A percentile compares a stretch with the other conserved stretches of the same genome.
Conservation (phyloP, 2,888 invertebrate species). For the Charanyca ferruginea region DNA sequence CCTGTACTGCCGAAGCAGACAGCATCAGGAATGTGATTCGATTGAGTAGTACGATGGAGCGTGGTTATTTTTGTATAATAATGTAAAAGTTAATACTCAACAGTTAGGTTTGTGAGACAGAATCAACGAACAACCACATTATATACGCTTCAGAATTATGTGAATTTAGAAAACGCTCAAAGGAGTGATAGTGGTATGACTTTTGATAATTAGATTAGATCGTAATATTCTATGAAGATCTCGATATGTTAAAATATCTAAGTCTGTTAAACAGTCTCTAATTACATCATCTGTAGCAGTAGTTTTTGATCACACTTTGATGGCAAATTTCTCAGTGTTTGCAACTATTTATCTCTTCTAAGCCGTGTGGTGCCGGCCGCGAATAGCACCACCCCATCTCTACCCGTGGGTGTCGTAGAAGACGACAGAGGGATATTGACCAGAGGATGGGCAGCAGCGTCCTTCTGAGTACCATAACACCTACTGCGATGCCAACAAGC, state of each 20-base stretch:
- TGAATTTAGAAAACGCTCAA: conserved; percentile 31
- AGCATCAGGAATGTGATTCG: conserved; percentile 1
- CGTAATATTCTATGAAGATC: conserved; percentile 25
- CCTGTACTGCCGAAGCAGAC: neutral
- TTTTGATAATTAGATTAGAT: conserved; percentile 31
- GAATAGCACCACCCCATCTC: too few relatives aligned
- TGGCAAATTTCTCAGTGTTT: conserved; percentile 7
- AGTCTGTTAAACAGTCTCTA: conserved; percentile 8
- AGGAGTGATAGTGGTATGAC: conserved; percentile 18
- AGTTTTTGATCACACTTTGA: conserved; percentile 33
- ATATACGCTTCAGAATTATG: neutral
- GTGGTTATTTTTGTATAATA: conserved; percentile 51
- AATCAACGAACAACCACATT: conserved; percentile 1
- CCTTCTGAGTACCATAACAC: too few relatives aligned
- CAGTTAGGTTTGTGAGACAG: conserved; percentile 13
- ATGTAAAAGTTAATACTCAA: conserved; percentile 35
- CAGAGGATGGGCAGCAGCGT: too few relatives aligned
- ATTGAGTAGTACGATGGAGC: conserved; percentile 17
- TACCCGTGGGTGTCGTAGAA: too few relatives aligned
- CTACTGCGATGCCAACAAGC: too few relatives aligned
- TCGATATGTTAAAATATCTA: conserved; percentile 24
- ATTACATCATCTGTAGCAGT: conserved; percentile 24
- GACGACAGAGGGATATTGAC: too few relatives aligned
- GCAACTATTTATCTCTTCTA: conserved; percentile 1
- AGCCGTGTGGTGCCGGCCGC: too few relatives aligned